phyloP scores from a whole-genome alignment of 2,113 vertebrate genomes.

The Mesembrinibis cayennensis region DNA sequence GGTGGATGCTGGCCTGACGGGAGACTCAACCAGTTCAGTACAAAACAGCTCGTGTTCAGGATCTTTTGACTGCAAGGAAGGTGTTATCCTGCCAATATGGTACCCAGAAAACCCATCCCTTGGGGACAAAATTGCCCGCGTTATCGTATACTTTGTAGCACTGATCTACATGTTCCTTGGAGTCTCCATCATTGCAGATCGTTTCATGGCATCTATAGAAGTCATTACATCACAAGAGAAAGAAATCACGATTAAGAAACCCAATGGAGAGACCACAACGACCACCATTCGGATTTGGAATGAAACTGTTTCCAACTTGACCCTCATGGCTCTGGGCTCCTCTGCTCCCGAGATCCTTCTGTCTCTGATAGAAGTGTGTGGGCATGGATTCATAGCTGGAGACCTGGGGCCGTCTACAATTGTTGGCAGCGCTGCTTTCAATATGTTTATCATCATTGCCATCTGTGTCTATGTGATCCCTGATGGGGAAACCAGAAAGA shows the following conservation, averaged over 20 bases:
- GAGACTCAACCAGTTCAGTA: slow-evolving; percentile 75
- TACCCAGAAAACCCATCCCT: slow-evolving; percentile 98
- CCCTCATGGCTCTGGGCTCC: slow-evolving; percentile 96
- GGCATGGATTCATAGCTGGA: slow-evolving; percentile 90
- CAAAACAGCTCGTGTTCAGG: slow-evolving; percentile 87
- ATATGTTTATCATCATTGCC: slow-evolving; percentile 98
- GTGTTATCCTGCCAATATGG: slow-evolving; percentile 98
- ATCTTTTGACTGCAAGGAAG: slow-evolving; percentile 86
- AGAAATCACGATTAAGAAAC: slow-evolving; percentile 92
- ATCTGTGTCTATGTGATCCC: slow-evolving; percentile 95
- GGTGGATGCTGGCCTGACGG: slow-evolving; percentile 84
- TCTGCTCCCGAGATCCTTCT: slow-evolving; percentile 96
- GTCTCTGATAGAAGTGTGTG: slow-evolving; percentile 95
- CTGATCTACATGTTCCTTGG: slow-evolving; percentile 99
- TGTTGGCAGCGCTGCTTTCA: slow-evolving; percentile 97
- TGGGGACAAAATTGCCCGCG: slow-evolving; percentile 97
- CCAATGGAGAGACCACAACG: slow-evolving; percentile 94
- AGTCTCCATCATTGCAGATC: slow-evolving; percentile 97
- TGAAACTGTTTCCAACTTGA: slow-evolving; percentile 97
- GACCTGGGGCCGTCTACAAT: slow-evolving; percentile 95
- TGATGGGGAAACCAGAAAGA: slow-evolving; percentile 93
- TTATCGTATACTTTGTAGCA: slow-evolving; percentile 98
- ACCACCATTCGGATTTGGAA: slow-evolving; percentile 97
- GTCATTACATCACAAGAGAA: slow-evolving; percentile 98
- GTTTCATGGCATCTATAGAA: slow-evolving; percentile 99